phyloP scores from a whole-genome alignment of 2,888 invertebrate species.

The Antheraea yamamai region DNA sequence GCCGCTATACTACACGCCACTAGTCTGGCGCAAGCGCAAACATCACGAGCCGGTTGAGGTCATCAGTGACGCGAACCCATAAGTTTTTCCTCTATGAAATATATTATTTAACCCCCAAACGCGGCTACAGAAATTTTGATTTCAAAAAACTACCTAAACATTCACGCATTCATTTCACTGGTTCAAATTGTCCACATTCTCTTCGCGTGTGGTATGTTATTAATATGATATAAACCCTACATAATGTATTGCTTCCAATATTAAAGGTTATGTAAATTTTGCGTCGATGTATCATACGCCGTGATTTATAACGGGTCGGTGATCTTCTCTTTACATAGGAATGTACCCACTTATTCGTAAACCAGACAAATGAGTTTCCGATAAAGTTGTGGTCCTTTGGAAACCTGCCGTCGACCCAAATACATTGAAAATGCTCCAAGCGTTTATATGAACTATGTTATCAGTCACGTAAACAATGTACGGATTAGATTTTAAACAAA shows the following conservation, averaged over 20 bases:
- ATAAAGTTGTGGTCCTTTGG: slow-evolving; percentile 8
- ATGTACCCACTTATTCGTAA: slow-evolving; percentile 7
- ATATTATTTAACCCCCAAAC: too few relatives aligned
- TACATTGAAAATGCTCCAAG: background rate
- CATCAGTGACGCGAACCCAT: too few relatives aligned
- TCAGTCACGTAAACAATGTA: slow-evolving; percentile 3
- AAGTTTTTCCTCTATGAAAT: too few relatives aligned
- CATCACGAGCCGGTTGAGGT: too few relatives aligned
- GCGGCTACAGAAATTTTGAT: too few relatives aligned
- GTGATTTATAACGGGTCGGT: slow-evolving; percentile 9
- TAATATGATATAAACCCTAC: background rate
- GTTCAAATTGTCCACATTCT: too few relatives aligned
- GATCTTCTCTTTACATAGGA: slow-evolving; percentile 8
- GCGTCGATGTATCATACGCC: background rate
- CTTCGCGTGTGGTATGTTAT: background rate
- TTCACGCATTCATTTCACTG: too few relatives aligned
- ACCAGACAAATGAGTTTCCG: slow-evolving; percentile 12
- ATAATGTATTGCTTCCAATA: background rate
- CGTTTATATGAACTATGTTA: slow-evolving; percentile 5
- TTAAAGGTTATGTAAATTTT: background rate
- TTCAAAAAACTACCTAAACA: too few relatives aligned
- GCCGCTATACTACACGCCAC: too few relatives aligned
- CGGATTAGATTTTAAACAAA: background rate
- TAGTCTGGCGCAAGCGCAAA: too few relatives aligned
- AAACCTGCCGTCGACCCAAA: slow-evolving; percentile 5